Percentiles rank a stretch among this genome's conserved stretches.
Evolutionary conservation across 2,113 vertebrate genomes (phyloP).

Genomic region (Platichthys flesus): DNA sequence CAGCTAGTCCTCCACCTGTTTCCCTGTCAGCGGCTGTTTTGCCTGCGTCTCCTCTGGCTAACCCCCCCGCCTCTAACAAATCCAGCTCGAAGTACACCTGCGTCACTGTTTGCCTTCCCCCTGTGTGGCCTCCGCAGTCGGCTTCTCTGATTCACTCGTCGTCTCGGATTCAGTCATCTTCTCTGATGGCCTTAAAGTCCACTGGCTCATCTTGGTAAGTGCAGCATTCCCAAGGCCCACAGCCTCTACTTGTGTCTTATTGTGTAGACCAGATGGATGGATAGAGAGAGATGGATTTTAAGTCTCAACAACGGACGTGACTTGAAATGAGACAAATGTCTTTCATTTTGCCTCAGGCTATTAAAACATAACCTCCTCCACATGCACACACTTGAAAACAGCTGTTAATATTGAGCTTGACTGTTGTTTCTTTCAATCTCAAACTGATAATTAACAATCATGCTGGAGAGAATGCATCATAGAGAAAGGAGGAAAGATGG

Average conservation of each 20-base stretch:
- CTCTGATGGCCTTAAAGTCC: not conserved
- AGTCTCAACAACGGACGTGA: no score
- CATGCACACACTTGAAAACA: not conserved
- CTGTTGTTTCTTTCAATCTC: not conserved
- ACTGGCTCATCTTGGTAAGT: not conserved
- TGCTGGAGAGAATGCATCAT: no score
- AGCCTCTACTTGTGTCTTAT: not conserved
- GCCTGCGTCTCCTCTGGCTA: no score
- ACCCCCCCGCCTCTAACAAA: not conserved
- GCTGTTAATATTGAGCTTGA: not conserved
- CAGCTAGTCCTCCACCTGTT: not conserved
- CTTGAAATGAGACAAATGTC: no score
- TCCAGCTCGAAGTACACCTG: not conserved
- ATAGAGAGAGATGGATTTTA: not conserved
- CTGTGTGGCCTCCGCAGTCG: not conserved
- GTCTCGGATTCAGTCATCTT: not conserved
- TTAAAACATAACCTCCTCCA: no score
- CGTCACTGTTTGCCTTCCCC: not conserved
- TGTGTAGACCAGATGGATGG: not conserved
- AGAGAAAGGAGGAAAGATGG: no score
- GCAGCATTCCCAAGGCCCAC: not conserved
- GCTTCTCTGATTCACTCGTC: not conserved
- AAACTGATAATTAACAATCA: not conserved
- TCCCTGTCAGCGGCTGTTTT: not conserved
- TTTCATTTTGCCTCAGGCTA: no score